Evolutionary conservation across 2,888 invertebrate species (phyloP).

Genomic region (Neelides folsomi): DNA sequence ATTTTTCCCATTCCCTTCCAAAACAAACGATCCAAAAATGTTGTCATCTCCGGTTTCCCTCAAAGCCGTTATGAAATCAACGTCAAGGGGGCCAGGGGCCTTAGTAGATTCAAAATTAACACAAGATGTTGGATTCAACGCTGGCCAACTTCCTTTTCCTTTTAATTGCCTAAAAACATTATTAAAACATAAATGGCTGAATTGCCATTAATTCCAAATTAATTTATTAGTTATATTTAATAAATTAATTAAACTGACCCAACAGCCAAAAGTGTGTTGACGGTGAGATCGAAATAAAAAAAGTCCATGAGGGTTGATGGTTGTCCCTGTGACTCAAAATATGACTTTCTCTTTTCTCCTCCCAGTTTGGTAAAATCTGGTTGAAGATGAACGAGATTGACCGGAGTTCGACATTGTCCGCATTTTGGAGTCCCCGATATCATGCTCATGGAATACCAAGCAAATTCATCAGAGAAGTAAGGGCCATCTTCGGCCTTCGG

Average conservation of each 20-base stretch:
- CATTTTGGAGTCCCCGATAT: slow-evolving; percentile 34
- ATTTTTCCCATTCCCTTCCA: slow-evolving; percentile 55
- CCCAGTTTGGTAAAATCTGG: slow-evolving; percentile 8
- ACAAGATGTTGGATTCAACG: slow-evolving; percentile 1
- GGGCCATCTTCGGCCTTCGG: slow-evolving; percentile 23
- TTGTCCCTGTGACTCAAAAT: slow-evolving; percentile 6
- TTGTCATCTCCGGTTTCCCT: slow-evolving; percentile 12
- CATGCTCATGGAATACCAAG: slow-evolving; percentile 73
- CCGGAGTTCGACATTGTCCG: slow-evolving; percentile 16
- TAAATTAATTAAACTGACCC: no score
- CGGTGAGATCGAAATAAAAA: slow-evolving; percentile 75
- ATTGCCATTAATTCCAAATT: no score
- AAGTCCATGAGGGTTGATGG: slow-evolving; percentile 35
- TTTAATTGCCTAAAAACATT: slow-evolving; percentile 1
- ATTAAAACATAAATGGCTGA: no score
- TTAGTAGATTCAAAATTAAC: slow-evolving; percentile 5
- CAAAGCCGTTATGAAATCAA: slow-evolving; percentile 5
- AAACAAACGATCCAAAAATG: slow-evolving; percentile 38
- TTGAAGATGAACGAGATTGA: slow-evolving; percentile 22
- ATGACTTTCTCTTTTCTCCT: slow-evolving; percentile 8
- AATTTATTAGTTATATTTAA: no score
- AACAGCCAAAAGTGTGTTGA: slow-evolving; percentile 56
- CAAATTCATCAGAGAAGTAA: slow-evolving; percentile 69
- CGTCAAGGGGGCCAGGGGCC: background rate
- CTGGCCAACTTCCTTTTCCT: background rate